Evolutionary conservation across 2,888 invertebrate genomes (phyloP).

Genomic region (Auanema sp.): DNA sequence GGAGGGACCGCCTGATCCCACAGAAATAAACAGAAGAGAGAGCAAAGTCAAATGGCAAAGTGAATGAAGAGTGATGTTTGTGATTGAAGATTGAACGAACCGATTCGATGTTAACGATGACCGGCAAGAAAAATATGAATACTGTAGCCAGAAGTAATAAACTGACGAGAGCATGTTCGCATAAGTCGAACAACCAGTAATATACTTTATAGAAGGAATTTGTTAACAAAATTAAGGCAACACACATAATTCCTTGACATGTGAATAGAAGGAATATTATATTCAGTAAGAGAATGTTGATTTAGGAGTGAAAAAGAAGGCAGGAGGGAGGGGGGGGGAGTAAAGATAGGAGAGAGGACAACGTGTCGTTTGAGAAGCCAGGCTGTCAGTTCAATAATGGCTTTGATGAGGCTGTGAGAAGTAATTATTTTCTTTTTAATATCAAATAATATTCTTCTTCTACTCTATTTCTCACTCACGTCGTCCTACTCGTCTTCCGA

Average conservation of each 20-base stretch:
- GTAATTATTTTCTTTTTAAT: no score
- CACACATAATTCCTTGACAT: slow-evolving; percentile 38
- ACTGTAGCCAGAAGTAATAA: slow-evolving; percentile 42
- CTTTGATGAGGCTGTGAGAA: no score
- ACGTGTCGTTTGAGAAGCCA: no score
- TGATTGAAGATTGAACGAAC: slow-evolving; percentile 20
- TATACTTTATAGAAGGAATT: slow-evolving; percentile 55
- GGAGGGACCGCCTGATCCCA: no score
- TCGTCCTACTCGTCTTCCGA: not conserved
- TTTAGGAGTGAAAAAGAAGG: slow-evolving; percentile 6
- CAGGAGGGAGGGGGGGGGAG: not conserved
- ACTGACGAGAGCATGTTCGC: slow-evolving; percentile 50
- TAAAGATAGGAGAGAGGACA: not conserved
- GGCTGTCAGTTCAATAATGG: no score
- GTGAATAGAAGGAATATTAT: no score
- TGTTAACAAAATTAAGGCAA: slow-evolving; percentile 44
- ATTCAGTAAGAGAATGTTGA: slow-evolving; percentile 3
- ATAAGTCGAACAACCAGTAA: slow-evolving; percentile 50
- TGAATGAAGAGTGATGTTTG: not conserved
- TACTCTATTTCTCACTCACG: no score
- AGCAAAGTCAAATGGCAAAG: no score
- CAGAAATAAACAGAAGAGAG: no score
- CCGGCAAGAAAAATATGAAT: slow-evolving; percentile 42
- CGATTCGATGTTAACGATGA: slow-evolving; percentile 30
- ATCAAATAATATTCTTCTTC: no score